phyloP scores from a whole-genome alignment of 2,797 vertebrate genomes.

The Squalus acanthias region DNA sequence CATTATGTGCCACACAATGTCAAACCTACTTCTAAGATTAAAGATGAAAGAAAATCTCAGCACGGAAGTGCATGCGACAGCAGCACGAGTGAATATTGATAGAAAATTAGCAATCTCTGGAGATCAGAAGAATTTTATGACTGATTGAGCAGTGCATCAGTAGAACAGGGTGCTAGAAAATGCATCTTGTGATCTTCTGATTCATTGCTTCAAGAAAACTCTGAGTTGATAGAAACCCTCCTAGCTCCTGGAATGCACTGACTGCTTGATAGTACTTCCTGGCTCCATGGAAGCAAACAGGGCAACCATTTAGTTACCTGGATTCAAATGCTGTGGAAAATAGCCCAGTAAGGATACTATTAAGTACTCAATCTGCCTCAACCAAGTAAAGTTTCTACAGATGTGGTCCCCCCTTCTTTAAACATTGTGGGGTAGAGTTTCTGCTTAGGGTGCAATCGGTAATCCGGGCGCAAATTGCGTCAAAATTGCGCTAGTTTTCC shows the following conservation, averaged over 20 bases:
- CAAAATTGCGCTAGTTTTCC: neutral
- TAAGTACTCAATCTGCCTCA: neutral
- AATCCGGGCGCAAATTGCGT: neutral
- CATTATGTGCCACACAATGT: neutral
- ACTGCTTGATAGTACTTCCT: neutral
- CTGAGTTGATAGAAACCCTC: neutral
- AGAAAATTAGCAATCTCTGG: neutral
- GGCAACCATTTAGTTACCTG: no score
- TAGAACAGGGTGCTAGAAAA: neutral
- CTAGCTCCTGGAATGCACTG: neutral
- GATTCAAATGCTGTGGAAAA: neutral
- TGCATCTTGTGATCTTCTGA: neutral
- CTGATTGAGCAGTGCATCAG: neutral
- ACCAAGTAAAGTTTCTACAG: neutral
- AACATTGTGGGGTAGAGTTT: neutral
- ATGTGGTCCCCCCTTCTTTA: neutral
- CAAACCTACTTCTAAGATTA: neutral
- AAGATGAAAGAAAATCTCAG: no score
- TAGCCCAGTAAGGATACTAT: neutral
- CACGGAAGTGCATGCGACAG: no score
- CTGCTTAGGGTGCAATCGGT: neutral
- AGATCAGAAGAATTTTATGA: neutral
- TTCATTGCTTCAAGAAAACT: neutral
- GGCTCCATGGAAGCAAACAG: neutral
- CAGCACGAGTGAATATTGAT: neutral